These are phyloP conservation scores for Desmodus rotundus DNA, from an alignment of 2,113 vertebrate species.

Conservation along the genomic window DNA sequence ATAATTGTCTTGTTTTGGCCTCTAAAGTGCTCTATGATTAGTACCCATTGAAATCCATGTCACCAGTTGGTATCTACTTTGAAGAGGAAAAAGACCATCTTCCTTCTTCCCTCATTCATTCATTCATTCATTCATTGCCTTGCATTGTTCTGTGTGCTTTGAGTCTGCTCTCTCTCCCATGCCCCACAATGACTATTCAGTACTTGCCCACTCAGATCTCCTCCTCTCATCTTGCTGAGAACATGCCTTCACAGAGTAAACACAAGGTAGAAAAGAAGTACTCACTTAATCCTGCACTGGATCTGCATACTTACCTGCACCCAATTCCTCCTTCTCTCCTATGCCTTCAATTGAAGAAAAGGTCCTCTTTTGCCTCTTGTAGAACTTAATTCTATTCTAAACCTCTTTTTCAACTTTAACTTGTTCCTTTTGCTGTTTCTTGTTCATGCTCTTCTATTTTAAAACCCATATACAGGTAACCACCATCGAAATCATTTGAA, in stretches of 20 bases:
- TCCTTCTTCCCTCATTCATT: neutral
- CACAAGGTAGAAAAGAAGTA: neutral
- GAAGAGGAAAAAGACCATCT: neutral
- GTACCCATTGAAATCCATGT: neutral
- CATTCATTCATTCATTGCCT: neutral
- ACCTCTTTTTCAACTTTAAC: neutral
- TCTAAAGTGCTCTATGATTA: neutral
- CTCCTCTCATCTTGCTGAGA: neutral
- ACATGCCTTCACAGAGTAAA: neutral
- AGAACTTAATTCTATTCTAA: neutral
- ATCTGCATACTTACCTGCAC: neutral
- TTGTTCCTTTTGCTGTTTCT: neutral
- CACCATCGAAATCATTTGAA: neutral
- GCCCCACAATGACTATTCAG: neutral
- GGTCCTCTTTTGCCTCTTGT: neutral
- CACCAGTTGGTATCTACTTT: neutral
- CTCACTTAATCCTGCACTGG: neutral
- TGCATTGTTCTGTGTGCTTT: neutral
- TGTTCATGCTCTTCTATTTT: neutral
- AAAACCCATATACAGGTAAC: neutral
- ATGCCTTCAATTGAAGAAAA: neutral
- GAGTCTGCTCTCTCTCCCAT: neutral
- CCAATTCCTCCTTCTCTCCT: neutral
- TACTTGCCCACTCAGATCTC: neutral
- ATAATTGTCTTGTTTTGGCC: conserved; percentile 63